phyloP scores from a whole-genome alignment of 2,113 vertebrate genomes.

The Carassius gibelio region DNA sequence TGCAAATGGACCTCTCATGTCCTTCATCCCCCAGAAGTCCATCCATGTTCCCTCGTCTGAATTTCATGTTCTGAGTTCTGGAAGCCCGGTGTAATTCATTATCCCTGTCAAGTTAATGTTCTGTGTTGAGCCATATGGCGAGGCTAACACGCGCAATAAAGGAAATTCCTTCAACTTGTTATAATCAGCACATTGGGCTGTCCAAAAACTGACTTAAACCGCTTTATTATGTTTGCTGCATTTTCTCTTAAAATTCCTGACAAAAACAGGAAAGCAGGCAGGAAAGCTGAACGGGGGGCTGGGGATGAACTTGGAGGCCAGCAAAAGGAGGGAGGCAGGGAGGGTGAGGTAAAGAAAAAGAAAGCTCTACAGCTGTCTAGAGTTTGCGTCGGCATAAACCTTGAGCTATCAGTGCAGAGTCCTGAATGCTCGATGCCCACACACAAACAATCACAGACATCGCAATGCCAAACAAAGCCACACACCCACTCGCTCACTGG shows the following conservation, averaged over 20 bases:
- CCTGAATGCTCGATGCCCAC: constrained; percentile 48
- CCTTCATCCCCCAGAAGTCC: constrained; percentile 44
- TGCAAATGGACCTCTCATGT: constrained; percentile 81
- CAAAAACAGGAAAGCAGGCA: constrained; percentile 82
- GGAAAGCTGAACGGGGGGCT: constrained; percentile 63
- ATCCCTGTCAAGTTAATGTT: constrained; percentile 92
- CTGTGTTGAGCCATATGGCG: constrained; percentile 89
- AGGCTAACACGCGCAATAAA: constrained; percentile 85
- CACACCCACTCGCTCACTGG: constrained; percentile 50
- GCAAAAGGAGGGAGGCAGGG: not conserved
- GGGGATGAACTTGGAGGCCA: constrained; percentile 40
- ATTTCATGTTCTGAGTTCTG: constrained; percentile 47
- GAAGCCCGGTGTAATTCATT: constrained; percentile 83
- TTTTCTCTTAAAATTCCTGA: constrained; percentile 81
- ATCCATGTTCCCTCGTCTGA: constrained; percentile 48
- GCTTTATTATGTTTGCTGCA: constrained; percentile 85
- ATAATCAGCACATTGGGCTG: constrained; percentile 88
- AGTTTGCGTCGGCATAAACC: constrained; percentile 53
- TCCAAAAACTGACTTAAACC: constrained; percentile 85
- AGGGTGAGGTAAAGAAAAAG: constrained; percentile 28
- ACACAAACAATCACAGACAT: constrained; percentile 34
- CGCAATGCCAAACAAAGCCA: constrained; percentile 48
- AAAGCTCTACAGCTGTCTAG: constrained; percentile 42
- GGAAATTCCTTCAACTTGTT: constrained; percentile 88
- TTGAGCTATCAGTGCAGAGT: constrained; percentile 45